Evolutionary conservation across 2,888 invertebrate genomes (phyloP).

Genomic region (Lasioglossum calceatum): DNA sequence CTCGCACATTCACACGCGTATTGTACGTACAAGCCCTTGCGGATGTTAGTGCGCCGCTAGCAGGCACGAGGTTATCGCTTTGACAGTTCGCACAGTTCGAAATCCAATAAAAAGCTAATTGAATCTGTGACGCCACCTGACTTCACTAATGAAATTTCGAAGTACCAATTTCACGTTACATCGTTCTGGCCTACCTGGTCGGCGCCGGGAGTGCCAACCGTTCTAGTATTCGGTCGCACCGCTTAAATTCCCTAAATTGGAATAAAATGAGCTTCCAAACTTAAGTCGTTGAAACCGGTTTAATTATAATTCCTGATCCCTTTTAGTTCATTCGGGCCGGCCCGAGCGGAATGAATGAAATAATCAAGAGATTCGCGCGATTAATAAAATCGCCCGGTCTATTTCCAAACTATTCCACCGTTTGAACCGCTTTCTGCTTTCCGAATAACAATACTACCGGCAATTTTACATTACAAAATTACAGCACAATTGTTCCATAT

Average conservation of each 20-base stretch:
- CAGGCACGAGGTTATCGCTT: constrained; percentile 78
- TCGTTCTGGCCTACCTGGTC: constrained; percentile 76
- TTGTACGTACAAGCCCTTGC: neutral
- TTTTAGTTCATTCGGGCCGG: neutral
- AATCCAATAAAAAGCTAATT: constrained; percentile 84
- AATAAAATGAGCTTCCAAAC: constrained; percentile 76
- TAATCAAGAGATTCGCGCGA: neutral
- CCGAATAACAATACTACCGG: neutral
- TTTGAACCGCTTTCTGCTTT: neutral
- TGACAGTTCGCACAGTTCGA: constrained; percentile 83
- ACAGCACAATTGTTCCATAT: neutral
- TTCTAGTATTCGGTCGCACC: constrained; percentile 72
- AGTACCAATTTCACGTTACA: constrained; percentile 84
- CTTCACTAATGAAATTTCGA: constrained; percentile 84
- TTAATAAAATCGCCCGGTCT: neutral
- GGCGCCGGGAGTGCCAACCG: constrained; percentile 59
- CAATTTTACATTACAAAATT: neutral
- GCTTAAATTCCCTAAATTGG: constrained; percentile 76
- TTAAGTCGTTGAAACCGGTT: constrained; percentile 47
- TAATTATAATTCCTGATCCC: constrained; percentile 56
- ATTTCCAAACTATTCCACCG: neutral
- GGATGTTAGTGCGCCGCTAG: constrained; percentile 43
- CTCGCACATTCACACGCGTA: neutral
- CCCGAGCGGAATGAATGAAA: neutral
- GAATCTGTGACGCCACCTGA: constrained; percentile 84